A percentile compares a stretch with the other conserved stretches of the same genome.
These are phyloP conservation scores for Mustela lutreola DNA, from an alignment of 2,113 vertebrate genomes.

Conservation along the genomic window DNA sequence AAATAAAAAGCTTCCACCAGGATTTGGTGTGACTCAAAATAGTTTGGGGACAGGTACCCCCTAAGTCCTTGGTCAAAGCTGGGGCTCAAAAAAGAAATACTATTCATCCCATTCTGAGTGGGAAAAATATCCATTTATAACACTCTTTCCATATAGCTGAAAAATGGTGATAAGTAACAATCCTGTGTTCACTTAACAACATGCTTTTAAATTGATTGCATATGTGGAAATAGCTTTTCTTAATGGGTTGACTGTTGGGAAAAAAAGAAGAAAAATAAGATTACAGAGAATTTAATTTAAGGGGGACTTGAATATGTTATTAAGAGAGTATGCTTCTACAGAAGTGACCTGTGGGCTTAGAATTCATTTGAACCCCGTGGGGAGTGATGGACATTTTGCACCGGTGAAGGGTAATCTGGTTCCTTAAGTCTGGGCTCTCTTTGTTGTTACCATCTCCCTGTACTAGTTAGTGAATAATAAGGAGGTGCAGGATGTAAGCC, in stretches of 20 bases:
- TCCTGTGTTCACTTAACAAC: not conserved
- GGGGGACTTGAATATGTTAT: not conserved
- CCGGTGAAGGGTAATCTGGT: not conserved
- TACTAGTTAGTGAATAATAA: not conserved
- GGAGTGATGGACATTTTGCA: not conserved
- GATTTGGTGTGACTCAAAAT: not conserved
- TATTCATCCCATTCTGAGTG: not conserved
- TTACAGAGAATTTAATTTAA: not conserved
- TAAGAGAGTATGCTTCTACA: not conserved
- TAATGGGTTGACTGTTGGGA: not conserved
- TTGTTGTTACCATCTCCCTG: not conserved
- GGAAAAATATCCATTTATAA: not conserved
- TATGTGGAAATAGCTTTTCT: not conserved
- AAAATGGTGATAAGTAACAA: not conserved
- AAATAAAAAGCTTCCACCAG: not conserved
- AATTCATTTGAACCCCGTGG: not conserved
- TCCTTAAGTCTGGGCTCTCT: not conserved
- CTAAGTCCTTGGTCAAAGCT: not conserved
- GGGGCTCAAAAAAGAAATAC: not conserved
- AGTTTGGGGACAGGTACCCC: not conserved
- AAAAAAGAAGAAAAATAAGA: conserved; percentile 63
- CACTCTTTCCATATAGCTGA: not conserved
- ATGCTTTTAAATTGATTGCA: conserved; percentile 18
- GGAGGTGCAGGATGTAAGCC: not conserved
- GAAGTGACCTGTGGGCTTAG: not conserved